Percentiles rank a stretch among this genome's conserved stretches.
Evolutionary conservation across 2,797 vertebrate genomes (phyloP).

Genomic region (Poeciliopsis presidionis): DNA sequence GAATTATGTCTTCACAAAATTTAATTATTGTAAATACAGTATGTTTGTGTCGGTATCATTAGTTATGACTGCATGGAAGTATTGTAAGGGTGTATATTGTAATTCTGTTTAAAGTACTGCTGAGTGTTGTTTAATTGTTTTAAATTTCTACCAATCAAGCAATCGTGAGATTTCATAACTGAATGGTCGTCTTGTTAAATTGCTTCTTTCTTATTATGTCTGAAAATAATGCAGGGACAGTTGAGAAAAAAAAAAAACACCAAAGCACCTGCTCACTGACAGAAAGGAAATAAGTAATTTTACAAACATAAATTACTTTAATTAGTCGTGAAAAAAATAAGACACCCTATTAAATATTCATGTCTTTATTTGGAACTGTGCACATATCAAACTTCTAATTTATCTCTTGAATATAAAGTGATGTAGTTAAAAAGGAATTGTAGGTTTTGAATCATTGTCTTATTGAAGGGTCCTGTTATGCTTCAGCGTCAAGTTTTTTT

Average conservation of each 20-base stretch:
- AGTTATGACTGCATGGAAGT: slow-evolving; percentile 18
- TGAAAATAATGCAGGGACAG: neutral
- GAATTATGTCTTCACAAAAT: slow-evolving; percentile 6
- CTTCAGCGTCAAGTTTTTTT: neutral
- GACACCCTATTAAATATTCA: neutral
- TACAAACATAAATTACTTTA: neutral
- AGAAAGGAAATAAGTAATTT: neutral
- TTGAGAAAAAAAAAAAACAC: neutral
- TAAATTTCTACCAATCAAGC: slow-evolving; percentile 22
- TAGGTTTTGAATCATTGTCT: no score
- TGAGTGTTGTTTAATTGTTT: slow-evolving; percentile 38
- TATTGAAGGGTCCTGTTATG: no score
- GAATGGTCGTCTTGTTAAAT: neutral
- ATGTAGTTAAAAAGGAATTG: neutral
- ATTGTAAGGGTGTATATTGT: slow-evolving; percentile 42
- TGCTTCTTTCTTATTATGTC: slow-evolving; percentile 1
- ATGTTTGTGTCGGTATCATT: slow-evolving; percentile 23
- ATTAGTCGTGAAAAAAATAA: neutral
- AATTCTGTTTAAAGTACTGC: slow-evolving; percentile 37
- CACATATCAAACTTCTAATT: neutral
- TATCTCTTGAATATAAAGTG: neutral
- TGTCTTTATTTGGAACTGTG: neutral
- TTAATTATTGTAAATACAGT: slow-evolving; percentile 35
- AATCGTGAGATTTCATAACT: neutral
- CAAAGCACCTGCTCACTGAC: neutral